Evolutionary conservation across 2,797 vertebrate genomes (phyloP), one percentile per base, ranked within the genome.

Genomic region (Pangasius sanitwongsei): DNA sequence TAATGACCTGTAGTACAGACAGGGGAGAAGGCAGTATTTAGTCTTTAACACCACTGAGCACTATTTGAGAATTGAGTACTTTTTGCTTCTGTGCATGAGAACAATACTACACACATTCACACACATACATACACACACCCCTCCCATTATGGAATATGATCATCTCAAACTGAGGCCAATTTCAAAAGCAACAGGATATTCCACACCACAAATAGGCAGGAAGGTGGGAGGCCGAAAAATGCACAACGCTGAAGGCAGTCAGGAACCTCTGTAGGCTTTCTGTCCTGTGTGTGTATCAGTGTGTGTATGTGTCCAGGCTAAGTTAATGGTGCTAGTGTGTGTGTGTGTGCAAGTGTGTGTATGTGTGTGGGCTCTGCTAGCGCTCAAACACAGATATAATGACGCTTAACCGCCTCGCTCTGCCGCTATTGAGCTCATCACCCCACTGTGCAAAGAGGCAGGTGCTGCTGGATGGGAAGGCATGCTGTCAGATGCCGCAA

Each of bases 381-480:
- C 63, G 83, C 90, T 89, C 88, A 85, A 90, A 91, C 88, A 74
- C 89, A 83, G 92, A 93, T 94, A 95, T 95, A 95, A 96, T 95
- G 94, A 95, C 92, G 94, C 92, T 92, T 93, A 95, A 95, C 92
- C 93, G 93, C 94, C 93, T 94, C 92, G 91, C 90, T 89, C 92
- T 91, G 91, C 93, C 89, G 93, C 93, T 91, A 93, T 91, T 92
- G 93, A 95, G 94, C 92, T 92, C 92, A 89, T 94, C 90, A 91
- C 94, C 96, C 95, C 78, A 92, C 95, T 96, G 96, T 92, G 96
- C 92, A 91, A 93, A 95, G 95, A 95, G 95, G 94, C 96, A 97
- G 96, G 96, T 97, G 96, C 94, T 93, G 92, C 83, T 89, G 87
- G 90, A 90, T 90, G 89, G 89, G 87, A 84, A 91, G 89, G 89